Percentiles rank a stretch among this genome's conserved stretches.
Conservation (phyloP, 2,113 vertebrate genomes). For the Centropus bengalensis region DNA sequence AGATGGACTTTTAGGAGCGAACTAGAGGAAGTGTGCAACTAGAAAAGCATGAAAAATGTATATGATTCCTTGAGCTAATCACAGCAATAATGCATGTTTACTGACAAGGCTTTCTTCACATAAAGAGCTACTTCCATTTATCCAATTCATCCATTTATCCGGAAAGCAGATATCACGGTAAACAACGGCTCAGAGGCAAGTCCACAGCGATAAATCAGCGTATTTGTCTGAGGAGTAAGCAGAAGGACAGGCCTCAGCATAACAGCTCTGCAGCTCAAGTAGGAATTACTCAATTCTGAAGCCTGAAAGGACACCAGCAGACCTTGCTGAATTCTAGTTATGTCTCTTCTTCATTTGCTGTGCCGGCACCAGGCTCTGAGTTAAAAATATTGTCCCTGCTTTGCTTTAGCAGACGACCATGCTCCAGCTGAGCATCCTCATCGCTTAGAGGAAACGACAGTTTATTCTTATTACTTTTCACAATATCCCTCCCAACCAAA, state of each 20-base stretch:
- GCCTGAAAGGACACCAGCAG: background rate
- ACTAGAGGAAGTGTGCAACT: background rate
- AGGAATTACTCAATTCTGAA: background rate
- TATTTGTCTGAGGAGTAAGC: background rate
- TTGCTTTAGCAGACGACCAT: background rate
- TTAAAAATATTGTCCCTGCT: background rate
- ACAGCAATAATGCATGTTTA: conserved; percentile 53
- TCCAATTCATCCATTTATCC: conserved; percentile 55
- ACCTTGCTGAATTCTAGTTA: background rate
- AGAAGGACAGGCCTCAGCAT: background rate
- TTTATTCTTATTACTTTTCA: conserved; percentile 6
- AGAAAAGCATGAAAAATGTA: conserved; percentile 50
- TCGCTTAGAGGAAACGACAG: background rate
- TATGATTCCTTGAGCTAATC: conserved; percentile 50
- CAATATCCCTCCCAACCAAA: conserved; percentile 3
- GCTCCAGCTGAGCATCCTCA: background rate
- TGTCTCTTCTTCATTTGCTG: background rate
- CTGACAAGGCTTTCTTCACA: conserved; percentile 29
- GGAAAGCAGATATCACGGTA: conserved; percentile 27
- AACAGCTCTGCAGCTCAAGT: background rate
- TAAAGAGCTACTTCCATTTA: conserved; percentile 24
- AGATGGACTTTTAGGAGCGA: conserved; percentile 41
- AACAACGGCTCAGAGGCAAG: background rate
- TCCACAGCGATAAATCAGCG: conserved; percentile 32
- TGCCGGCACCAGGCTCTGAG: background rate